A percentile compares a stretch with the other conserved stretches of the same genome.
These are phyloP conservation scores for Cottoperca gobio DNA, from an alignment of 2,797 vertebrate genomes.

Conservation along the genomic window DNA sequence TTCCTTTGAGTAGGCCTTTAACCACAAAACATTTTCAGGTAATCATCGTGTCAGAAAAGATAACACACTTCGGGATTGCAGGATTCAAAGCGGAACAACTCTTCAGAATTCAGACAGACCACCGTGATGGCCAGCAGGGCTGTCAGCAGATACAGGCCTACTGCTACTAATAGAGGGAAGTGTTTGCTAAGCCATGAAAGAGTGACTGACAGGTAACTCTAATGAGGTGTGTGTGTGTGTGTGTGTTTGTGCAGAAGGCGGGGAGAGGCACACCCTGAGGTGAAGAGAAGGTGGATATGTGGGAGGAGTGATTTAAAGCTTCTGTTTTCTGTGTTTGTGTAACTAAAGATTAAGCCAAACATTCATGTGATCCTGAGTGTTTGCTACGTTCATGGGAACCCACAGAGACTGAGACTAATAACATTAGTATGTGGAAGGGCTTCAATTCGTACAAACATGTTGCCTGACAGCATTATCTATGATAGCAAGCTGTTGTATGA, in stretches of 20 bases:
- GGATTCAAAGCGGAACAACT: neutral
- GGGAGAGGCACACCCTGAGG: constrained; percentile 58
- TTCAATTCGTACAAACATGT: neutral
- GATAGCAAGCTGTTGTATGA: neutral
- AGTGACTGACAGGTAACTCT: constrained; percentile 74
- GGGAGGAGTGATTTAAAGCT: neutral
- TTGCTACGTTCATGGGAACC: neutral
- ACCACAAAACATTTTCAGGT: neutral
- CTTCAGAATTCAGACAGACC: constrained; percentile 8
- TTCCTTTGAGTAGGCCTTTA: neutral
- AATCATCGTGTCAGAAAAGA: neutral
- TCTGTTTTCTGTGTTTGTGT: neutral
- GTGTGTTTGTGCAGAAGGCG: constrained; percentile 19
- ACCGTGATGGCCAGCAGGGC: constrained; percentile 51
- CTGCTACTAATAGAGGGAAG: constrained; percentile 60
- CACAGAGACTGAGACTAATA: neutral
- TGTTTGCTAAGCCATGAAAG: constrained; percentile 74
- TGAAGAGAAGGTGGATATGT: constrained; percentile 6
- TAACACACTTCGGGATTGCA: neutral
- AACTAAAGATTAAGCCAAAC: neutral
- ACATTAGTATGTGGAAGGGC: neutral
- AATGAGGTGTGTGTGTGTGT: constrained; percentile 55
- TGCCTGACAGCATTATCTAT: neutral
- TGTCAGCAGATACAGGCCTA: constrained; percentile 54
- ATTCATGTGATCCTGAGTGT: neutral